Evolutionary conservation across 2,888 invertebrate species (phyloP).

Genomic region (Netelia inedita): DNA sequence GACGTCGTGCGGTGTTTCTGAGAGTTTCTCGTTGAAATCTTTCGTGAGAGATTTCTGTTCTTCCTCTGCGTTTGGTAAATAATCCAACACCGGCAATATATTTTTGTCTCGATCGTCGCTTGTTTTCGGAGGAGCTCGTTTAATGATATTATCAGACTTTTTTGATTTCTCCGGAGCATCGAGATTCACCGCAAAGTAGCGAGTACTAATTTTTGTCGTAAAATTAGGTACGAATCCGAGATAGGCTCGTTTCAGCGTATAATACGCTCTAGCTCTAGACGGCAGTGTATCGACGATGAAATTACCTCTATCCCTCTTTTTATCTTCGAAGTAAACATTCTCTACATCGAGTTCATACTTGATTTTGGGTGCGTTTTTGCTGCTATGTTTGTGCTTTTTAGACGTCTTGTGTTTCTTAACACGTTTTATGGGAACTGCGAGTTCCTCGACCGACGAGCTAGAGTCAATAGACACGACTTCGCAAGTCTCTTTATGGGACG

Average conservation of each 20-base stretch:
- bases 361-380: conserved; percentile 66
- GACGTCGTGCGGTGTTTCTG: conserved; percentile 86
- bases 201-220: conserved; percentile 28
- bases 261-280: conserved; percentile 88
- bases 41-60: conserved; percentile 86
- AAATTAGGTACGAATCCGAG: conserved; percentile 73
- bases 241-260: conserved; percentile 70
- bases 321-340: conserved; percentile 88
- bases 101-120: conserved; percentile 9
- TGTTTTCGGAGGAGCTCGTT: conserved; percentile 42
- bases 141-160: conserved; percentile 80
- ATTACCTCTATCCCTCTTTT: conserved; percentile 87
- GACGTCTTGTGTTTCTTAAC: conserved; percentile 77
- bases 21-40: conserved; percentile 86
- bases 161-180: conserved; percentile 72
- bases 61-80: conserved; percentile 83
- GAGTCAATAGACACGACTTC: conserved; percentile 29
- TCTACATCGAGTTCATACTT: conserved; percentile 75
- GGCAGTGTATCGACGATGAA: conserved; percentile 88
- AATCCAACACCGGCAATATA: conserved; percentile 42
- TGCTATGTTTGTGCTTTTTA: conserved; percentile 73
- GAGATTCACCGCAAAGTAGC: conserved; percentile 77
- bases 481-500: conserved; percentile 47
- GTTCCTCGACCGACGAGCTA: conserved; percentile 34
- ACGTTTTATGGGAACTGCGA: neutral